phyloP scores from a whole-genome alignment of 2,888 invertebrate species.

The Acleris holmiana region DNA sequence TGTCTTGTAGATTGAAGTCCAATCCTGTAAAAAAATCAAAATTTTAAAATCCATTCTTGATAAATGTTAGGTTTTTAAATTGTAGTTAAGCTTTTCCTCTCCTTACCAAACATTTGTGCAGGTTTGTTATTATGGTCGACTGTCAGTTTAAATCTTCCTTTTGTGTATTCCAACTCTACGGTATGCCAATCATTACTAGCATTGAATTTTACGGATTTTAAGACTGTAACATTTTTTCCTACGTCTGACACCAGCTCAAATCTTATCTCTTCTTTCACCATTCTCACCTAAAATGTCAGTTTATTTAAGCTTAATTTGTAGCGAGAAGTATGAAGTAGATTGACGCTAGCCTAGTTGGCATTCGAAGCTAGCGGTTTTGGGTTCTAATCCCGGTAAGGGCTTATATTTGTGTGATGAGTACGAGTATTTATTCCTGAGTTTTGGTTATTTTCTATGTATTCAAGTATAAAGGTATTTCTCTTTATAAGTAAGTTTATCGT shows the following conservation, averaged over 20 bases:
- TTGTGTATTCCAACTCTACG: conserved; percentile 90
- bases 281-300: conserved; percentile 84
- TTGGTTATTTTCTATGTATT: no score
- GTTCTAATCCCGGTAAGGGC: no score
- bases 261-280: conserved; percentile 93
- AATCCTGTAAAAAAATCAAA: conserved; percentile 63
- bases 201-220: conserved; percentile 92
- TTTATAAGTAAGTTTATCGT: no score
- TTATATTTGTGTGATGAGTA: no score
- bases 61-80: no score
- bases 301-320: conserved; percentile 4
- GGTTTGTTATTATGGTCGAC: conserved; percentile 91
- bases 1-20: conserved; percentile 88
- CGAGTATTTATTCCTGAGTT: no score
- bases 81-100: neutral
- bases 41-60: neutral
- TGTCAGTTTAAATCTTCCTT: conserved; percentile 89
- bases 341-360: no score
- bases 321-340: neutral
- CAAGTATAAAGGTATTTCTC: no score
- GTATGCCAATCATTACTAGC: conserved; percentile 93
- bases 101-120: conserved; percentile 86
- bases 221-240: conserved; percentile 90
- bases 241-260: conserved; percentile 91
- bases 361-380: no score